These are phyloP conservation scores for Halcyon chelicuti DNA, from an alignment of 2,797 vertebrate species.

Conservation along the genomic window DNA sequence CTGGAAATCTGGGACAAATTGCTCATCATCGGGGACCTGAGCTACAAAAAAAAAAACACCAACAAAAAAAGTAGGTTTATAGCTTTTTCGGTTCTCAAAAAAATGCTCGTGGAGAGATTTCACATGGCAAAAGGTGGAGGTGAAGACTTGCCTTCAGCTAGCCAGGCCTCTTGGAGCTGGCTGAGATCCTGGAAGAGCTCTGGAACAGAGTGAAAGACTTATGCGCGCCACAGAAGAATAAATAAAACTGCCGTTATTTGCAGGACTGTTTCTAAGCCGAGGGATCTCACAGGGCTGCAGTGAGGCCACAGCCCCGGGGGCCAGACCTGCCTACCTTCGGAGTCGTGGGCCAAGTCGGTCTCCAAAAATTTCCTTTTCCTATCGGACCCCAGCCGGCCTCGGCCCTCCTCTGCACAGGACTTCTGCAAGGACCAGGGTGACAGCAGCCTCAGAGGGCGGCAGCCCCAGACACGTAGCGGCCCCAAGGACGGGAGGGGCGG, in stretches of 20 bases:
- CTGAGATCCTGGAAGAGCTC: constrained; percentile 98
- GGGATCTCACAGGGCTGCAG: fast-evolving
- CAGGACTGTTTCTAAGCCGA: background rate
- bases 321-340: constrained; percentile 86
- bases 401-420: constrained; percentile 84
- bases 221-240: background rate
- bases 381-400: constrained; percentile 82
- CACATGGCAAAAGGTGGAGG: constrained; percentile 52
- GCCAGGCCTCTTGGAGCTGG: constrained; percentile 97
- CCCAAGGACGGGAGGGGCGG: background rate
- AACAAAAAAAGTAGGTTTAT: background rate
- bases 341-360: constrained; percentile 93
- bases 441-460: background rate
- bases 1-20: constrained; percentile 97
- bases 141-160: constrained; percentile 91
- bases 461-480: background rate
- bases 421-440: constrained; percentile 65
- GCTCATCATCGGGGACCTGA: constrained; percentile 95
- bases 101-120: background rate
- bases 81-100: background rate
- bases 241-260: constrained; percentile 6
- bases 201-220: constrained; percentile 75
- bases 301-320: fast-evolving
- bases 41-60: constrained; percentile 73
- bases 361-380: constrained; percentile 96